These are phyloP conservation scores for Megalonaias nervosa DNA, from an alignment of 1,140 invertebrate genomes.

Conservation along the genomic window DNA sequence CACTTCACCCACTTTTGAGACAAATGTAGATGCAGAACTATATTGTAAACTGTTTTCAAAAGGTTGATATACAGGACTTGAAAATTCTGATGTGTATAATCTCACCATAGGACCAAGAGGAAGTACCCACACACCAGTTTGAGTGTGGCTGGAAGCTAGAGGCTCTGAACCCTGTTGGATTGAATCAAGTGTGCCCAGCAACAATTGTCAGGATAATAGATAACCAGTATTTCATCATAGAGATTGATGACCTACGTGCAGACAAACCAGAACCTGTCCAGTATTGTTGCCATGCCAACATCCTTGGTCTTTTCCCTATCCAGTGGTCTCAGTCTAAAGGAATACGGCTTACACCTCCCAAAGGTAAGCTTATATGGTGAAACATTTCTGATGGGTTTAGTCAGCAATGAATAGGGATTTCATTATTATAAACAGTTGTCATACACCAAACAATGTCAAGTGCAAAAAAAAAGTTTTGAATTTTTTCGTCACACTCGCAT, in stretches of 20 bases:
- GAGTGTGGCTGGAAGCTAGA: constrained; percentile 80
- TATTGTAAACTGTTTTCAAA: not conserved
- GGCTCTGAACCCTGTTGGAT: constrained; percentile 78
- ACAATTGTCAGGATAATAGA: constrained; percentile 80
- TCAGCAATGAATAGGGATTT: too few species aligned
- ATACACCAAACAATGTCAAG: too few species aligned
- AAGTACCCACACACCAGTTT: constrained; percentile 72
- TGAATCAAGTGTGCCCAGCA: constrained; percentile 80
- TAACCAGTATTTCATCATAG: constrained; percentile 79
- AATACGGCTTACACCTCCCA: constrained; percentile 60
- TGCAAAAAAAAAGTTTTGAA: too few species aligned
- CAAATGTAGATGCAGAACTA: too few species aligned
- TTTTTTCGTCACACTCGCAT: too few species aligned
- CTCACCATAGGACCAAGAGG: constrained; percentile 59
- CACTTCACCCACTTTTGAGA: too few species aligned
- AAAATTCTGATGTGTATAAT: constrained; percentile 3
- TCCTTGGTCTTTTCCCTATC: constrained; percentile 68
- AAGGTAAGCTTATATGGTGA: constrained; percentile 56
- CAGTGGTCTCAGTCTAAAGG: constrained; percentile 67
- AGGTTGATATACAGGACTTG: constrained; percentile 2
- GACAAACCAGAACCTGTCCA: constrained; percentile 39
- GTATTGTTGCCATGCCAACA: constrained; percentile 68
- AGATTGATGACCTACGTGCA: constrained; percentile 69
- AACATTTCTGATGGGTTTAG: not conserved
- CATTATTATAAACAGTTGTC: too few species aligned